These are phyloP conservation scores for Halocaridina rubra DNA, from an alignment of 2,888 invertebrate species.

Conservation along the genomic window DNA sequence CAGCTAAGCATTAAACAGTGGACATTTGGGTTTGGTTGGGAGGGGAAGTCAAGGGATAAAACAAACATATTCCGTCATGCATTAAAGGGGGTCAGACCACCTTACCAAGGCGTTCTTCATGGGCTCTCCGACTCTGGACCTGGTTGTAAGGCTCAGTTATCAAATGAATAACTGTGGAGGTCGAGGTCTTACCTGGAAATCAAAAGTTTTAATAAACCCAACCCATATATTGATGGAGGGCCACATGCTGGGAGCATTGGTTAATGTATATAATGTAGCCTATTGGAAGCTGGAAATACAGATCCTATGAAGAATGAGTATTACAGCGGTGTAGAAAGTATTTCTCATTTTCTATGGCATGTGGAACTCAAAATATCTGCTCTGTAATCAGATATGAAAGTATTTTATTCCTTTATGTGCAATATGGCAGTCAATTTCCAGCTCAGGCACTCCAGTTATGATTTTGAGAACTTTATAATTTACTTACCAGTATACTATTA, in stretches of 20 bases:
- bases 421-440: too few species aligned
- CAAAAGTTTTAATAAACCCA: not conserved
- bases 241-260: not conserved
- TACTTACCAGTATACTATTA: too few species aligned
- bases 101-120: not conserved
- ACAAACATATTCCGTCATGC: not conserved
- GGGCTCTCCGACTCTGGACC: not conserved
- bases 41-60: not conserved
- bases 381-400: too few species aligned
- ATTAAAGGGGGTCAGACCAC: not conserved
- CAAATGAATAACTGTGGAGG: slow-evolving; percentile 13
- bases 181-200: not conserved
- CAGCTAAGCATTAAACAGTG: too few species aligned
- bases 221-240: not conserved
- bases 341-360: too few species aligned
- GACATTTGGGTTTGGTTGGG: not conserved
- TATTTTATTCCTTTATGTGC: too few species aligned
- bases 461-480: too few species aligned
- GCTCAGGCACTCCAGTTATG: too few species aligned
- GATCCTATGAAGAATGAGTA: too few species aligned
- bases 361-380: too few species aligned
- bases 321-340: too few species aligned
- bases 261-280: not conserved
- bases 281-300: not conserved
- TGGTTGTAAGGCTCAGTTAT: not conserved